These are phyloP conservation scores for Resseliella maxima DNA, from an alignment of 2,888 invertebrate species.

Conservation along the genomic window DNA sequence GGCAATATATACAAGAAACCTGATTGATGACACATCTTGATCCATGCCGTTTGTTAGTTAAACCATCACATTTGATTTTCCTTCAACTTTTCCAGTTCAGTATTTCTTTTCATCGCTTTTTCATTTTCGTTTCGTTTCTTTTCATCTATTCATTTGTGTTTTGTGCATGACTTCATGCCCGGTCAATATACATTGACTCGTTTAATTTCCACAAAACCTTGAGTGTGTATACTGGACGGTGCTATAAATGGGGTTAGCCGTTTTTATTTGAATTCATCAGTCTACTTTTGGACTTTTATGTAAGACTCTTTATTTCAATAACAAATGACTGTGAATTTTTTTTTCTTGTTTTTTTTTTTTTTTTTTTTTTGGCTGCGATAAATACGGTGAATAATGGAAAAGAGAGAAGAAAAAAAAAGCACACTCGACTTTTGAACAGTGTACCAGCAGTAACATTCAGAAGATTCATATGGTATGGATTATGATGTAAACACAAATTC, in stretches of 20 bases:
- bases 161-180: constrained; percentile 1
- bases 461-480: too few relatives aligned
- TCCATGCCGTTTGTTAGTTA: background rate
- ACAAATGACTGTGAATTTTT: background rate
- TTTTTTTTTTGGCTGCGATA: constrained; percentile 1
- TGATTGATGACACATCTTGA: constrained; percentile 41
- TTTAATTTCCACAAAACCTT: constrained; percentile 29
- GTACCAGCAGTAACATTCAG: too few relatives aligned
- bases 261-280: background rate
- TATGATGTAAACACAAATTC: too few relatives aligned
- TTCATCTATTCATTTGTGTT: background rate
- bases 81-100: constrained; percentile 23
- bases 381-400: background rate
- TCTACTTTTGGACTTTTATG: background rate
- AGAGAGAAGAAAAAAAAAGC: too few relatives aligned
- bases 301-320: background rate
- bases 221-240: constrained; percentile 13
- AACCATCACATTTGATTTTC: constrained; percentile 43
- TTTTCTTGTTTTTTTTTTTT: too few relatives aligned
- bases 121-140: background rate
- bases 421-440: too few relatives aligned
- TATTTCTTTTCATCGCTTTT: too few relatives aligned
- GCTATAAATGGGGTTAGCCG: constrained; percentile 8
- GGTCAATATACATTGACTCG: constrained; percentile 1
- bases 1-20: background rate